Percentiles rank a stretch among this genome's conserved stretches.
Evolutionary conservation across 2,113 vertebrate species (phyloP).

Genomic region (Lagopus muta): DNA sequence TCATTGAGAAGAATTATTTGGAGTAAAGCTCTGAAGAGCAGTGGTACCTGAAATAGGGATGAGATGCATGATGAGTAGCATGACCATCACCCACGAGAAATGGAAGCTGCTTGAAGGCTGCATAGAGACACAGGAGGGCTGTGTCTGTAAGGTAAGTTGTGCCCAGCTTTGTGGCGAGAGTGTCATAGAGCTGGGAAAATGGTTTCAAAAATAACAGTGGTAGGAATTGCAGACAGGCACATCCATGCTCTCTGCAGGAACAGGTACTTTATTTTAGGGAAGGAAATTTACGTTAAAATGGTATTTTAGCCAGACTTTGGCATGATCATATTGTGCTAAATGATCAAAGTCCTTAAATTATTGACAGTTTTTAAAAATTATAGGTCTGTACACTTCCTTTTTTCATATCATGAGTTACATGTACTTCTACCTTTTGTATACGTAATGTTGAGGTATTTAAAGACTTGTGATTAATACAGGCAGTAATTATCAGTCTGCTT

Average conservation of each 20-base stretch:
- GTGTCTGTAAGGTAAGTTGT: neutral
- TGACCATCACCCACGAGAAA: neutral
- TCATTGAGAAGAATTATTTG: neutral
- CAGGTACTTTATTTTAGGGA: neutral
- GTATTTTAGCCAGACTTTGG: neutral
- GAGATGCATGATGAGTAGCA: neutral
- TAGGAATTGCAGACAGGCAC: neutral
- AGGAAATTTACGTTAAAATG: neutral
- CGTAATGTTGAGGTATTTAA: constrained; percentile 1
- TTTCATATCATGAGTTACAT: constrained; percentile 7
- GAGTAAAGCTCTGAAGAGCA: neutral
- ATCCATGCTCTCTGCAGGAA: no score
- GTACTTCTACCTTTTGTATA: neutral
- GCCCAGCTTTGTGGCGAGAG: neutral
- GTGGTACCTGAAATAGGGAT: neutral
- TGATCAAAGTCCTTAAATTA: constrained; percentile 6
- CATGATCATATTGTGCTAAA: neutral
- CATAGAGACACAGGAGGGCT: neutral
- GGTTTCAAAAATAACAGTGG: neutral
- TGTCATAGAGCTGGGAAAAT: neutral
- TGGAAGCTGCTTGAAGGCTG: neutral
- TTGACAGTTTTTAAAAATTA: neutral
- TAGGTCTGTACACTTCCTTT: neutral
- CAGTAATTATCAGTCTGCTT: neutral
- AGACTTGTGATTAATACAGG: constrained; percentile 7